Evolutionary conservation across 2,113 vertebrate genomes (phyloP).

Genomic region (Pedionomus torquatus): DNA sequence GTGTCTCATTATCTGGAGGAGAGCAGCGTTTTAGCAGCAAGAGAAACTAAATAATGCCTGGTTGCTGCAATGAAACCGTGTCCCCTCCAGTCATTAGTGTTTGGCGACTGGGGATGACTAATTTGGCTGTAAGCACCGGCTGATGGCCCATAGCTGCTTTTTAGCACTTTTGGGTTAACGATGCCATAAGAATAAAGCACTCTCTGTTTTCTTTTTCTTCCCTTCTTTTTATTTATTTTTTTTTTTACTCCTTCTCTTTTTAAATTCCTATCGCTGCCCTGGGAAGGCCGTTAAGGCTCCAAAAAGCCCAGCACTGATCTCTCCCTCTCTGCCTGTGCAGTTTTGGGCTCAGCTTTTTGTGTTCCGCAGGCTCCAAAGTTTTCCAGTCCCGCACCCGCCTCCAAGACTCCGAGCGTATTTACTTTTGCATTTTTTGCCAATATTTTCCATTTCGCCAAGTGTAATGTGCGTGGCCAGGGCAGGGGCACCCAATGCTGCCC

Average conservation of each 20-base stretch:
- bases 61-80: background rate
- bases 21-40: background rate
- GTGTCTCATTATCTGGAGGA: background rate
- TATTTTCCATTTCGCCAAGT: background rate
- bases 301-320: background rate
- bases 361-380: rapidly evolving
- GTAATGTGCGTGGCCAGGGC: rapidly evolving
- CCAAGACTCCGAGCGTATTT: too few relatives aligned
- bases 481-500: background rate
- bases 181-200: background rate
- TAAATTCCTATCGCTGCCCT: background rate
- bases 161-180: background rate
- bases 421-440: background rate
- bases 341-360: background rate
- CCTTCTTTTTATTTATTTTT: too few relatives aligned
- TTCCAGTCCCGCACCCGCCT: background rate
- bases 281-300: background rate
- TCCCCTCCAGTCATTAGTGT: background rate
- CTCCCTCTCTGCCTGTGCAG: background rate
- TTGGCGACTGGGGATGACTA: background rate
- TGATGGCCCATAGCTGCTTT: background rate
- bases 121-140: background rate
- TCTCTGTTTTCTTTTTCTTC: background rate
- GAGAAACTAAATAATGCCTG: background rate
- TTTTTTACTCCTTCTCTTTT: background rate